Base-by-base conservation (phyloP, 2,797 vertebrate species). In the Bufotes viridis region DNA sequence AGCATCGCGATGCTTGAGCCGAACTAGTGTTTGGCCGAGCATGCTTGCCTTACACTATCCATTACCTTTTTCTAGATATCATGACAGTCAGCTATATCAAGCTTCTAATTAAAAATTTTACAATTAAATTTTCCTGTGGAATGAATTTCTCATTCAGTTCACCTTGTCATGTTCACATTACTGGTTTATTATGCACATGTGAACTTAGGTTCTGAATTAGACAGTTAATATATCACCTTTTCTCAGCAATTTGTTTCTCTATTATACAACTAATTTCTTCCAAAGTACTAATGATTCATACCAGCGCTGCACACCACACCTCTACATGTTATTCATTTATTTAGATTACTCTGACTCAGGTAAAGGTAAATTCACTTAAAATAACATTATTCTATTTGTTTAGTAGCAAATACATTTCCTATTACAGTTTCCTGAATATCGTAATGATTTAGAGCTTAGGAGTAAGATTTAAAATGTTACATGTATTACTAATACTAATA, bases 211-310 rank as follows among this genome's bases (percentile, higher is more conserved):
- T 85, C 60, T 65, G 60, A 78, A 76, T 78, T 85, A 61, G 24
- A 53, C 24, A 49, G 82, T 22, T 74, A 75, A 84, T 84, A 34
- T 60, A 74, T 84, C 72, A 74, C 81, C 58, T 84, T 75, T 84
- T 61, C 81, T 61, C 67, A 34, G 55, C 82, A 75, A 75, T 84
- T 22, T 75, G 13, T 84, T 84, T 84, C 82, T 84, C 82, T 3
- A 75, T 84, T 84, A 84, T 34, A 75, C 60, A 84, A 75, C 53
- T 60, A 42, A 81, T 85, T 81, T 55, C 51, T 87, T 87, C 81
- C 78, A 24, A 34, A 60, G 76, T 24, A 60, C 18, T 75, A 69
- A 83, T 83, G 87, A 88, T 60, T 88, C 53, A 88, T 76, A 15
- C 7, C 12, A 69, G 29, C 75, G 58, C 18, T 26, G 72, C 69